These are phyloP conservation scores for Embidobia sp. DNA, from an alignment of 2,888 invertebrate genomes.

Conservation along the genomic window DNA sequence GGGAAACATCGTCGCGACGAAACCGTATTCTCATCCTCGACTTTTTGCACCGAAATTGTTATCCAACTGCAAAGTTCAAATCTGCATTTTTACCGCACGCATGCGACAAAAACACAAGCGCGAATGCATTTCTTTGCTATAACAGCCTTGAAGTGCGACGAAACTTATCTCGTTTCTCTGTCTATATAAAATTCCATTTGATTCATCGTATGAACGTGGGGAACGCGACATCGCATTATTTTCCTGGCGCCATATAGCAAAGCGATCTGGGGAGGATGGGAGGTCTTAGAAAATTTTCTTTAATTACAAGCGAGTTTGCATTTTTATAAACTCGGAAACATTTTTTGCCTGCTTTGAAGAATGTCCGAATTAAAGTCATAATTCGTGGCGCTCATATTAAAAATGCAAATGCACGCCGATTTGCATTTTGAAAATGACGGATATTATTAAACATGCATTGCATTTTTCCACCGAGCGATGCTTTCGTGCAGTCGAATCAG, in stretches of 20 bases:
- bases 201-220: slow-evolving; percentile 57
- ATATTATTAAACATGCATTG: slow-evolving; percentile 44
- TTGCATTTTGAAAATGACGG: slow-evolving; percentile 30
- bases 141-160: slow-evolving; percentile 42
- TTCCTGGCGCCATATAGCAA: slow-evolving; percentile 42
- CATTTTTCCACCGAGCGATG: slow-evolving; percentile 18
- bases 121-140: slow-evolving; percentile 40
- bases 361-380: slow-evolving; percentile 35
- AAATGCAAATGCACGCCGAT: slow-evolving; percentile 25
- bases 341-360: slow-evolving; percentile 15
- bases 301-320: slow-evolving; percentile 41
- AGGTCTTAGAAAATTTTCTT: slow-evolving; percentile 30
- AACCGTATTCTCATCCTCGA: slow-evolving; percentile 6
- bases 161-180: slow-evolving; percentile 46
- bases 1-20: background rate
- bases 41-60: slow-evolving; percentile 34
- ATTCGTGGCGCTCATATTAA: slow-evolving; percentile 18
- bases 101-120: slow-evolving; percentile 15
- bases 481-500: background rate
- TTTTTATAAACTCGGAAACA: slow-evolving; percentile 34
- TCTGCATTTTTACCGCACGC: slow-evolving; percentile 45
- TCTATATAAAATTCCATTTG: slow-evolving; percentile 58
- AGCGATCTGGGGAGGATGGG: background rate
- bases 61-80: slow-evolving; percentile 36
- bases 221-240: too few species aligned